A percentile compares a stretch with the other conserved stretches of the same genome.
These are phyloP conservation scores for Drosophila obscura DNA, from an alignment of 1,140 invertebrate genomes.

Conservation along the genomic window DNA sequence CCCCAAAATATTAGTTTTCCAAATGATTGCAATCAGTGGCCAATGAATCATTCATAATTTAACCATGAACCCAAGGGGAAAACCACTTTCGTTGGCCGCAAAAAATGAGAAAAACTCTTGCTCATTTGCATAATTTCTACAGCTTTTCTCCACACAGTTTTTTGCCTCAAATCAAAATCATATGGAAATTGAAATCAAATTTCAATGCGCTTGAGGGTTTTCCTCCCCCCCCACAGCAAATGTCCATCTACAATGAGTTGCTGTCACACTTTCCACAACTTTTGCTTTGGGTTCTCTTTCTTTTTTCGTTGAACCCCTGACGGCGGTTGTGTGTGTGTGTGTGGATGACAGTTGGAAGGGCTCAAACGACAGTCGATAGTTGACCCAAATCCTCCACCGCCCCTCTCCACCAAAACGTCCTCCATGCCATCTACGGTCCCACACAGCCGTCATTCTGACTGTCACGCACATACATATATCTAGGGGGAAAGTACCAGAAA, in stretches of 20 bases:
- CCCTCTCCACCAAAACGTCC: not conserved
- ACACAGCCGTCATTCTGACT: slow-evolving; percentile 41
- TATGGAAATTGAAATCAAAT: slow-evolving; percentile 81
- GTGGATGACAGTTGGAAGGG: slow-evolving; percentile 67
- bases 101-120: slow-evolving; percentile 19
- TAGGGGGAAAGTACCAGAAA: no score
- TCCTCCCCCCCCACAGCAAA: slow-evolving; percentile 27
- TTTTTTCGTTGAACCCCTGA: slow-evolving; percentile 1
- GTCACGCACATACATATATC: slow-evolving; percentile 50
- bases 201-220: slow-evolving; percentile 67
- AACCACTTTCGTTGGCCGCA: slow-evolving; percentile 6
- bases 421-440: not conserved
- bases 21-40: slow-evolving; percentile 29
- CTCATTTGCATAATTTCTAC: slow-evolving; percentile 41
- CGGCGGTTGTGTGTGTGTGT: slow-evolving; percentile 7
- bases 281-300: slow-evolving; percentile 13
- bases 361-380: slow-evolving; percentile 75
- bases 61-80: not conserved
- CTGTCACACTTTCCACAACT: slow-evolving; percentile 55
- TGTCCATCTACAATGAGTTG: slow-evolving; percentile 57
- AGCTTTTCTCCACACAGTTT: slow-evolving; percentile 1
- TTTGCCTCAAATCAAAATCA: slow-evolving; percentile 47
- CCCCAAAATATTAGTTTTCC: not conserved
- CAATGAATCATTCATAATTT: slow-evolving; percentile 10
- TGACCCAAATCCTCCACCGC: slow-evolving; percentile 62